Base-by-base conservation (phyloP, 2,888 invertebrate species). In the Tetragonisca angustula region DNA sequence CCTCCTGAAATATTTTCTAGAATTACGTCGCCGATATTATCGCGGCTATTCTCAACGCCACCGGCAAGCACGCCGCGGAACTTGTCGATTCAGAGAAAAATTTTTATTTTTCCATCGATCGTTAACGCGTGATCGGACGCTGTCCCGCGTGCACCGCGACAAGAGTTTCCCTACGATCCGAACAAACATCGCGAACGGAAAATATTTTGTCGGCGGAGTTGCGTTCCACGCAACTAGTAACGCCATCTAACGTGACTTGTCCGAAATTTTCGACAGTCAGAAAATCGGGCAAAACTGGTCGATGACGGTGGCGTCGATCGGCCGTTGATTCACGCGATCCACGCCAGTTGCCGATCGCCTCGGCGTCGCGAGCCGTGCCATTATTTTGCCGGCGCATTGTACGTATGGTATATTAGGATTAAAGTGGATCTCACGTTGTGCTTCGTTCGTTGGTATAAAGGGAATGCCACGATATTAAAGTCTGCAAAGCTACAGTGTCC, bases 401-500 rank as follows among this genome's bases (percentile, higher is more conserved):
- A 90, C 90, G 89, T 91, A 91, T 90, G 90, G 89, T 91, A 92
- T 92, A 92, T 92, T 91, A 90, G 92, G 92, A 92, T 93, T 93
- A 93, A 93, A 93, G 93, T 88, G 92, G 92, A 93, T 91, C 89
- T 87, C 89, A 87, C 91, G 89, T 89, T 91, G 86, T 87, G 90
- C 86, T 88, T 87, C 90, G 90, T 88, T 89, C 92, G 43, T 89
- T 89, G 87, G 90, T 91, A 89, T 93, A 93, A 93, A 93, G 93
- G 92, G 92, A 93, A 93, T 93, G 91, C 89, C 84, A 90, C 92
- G 91, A 91, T 93, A 93, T 93, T 91, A 92, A 92, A 91, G 87
- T 87, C 81, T 79, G 83, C 71, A 79, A 86, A 87, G 84, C 85
- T 89, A 86, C 79, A 84, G 81, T 83, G 85, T 74, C 85, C 86